A percentile compares a stretch with the other conserved stretches of the same genome.
phyloP scores from a whole-genome alignment of 2,113 vertebrate species.

The Aegithalos caudatus region DNA sequence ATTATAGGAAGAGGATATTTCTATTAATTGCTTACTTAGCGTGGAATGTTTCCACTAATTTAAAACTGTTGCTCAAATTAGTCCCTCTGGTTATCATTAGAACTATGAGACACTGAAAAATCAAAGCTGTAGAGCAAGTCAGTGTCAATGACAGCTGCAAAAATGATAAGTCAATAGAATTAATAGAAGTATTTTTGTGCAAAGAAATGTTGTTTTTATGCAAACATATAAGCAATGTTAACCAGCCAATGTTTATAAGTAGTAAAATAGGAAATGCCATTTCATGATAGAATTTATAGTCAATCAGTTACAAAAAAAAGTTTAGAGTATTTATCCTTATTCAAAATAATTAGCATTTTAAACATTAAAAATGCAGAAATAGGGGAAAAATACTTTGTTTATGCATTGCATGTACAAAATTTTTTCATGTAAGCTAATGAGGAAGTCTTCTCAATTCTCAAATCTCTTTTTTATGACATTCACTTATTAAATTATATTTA shows the following conservation, averaged over 20 bases:
- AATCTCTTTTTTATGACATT: not conserved
- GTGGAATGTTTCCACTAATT: slow-evolving; percentile 14
- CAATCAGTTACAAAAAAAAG: not conserved
- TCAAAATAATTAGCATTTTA: not conserved
- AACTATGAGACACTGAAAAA: slow-evolving; percentile 42
- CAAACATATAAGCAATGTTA: slow-evolving; percentile 5
- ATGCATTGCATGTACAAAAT: not conserved
- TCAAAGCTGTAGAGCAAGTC: slow-evolving; percentile 31
- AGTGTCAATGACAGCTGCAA: slow-evolving; percentile 47
- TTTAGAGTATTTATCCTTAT: not conserved
- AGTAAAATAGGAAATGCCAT: not conserved
- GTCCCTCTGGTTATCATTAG: slow-evolving; percentile 53
- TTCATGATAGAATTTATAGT: not conserved
- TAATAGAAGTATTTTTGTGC: not conserved
- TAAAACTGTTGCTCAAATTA: slow-evolving; percentile 47
- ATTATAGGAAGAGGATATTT: not conserved
- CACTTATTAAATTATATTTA: not conserved
- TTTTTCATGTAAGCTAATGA: not conserved
- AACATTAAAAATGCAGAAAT: not conserved
- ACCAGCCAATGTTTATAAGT: not conserved
- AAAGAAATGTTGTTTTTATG: slow-evolving; percentile 24
- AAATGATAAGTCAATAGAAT: slow-evolving; percentile 23
- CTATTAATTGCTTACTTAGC: slow-evolving; percentile 41
- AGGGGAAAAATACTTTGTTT: not conserved
- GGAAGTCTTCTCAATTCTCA: not conserved